A percentile compares a stretch with the other conserved stretches of the same genome.
Conservation (phyloP, 2,888 invertebrate species). For the Taphrorychus bicolor region DNA sequence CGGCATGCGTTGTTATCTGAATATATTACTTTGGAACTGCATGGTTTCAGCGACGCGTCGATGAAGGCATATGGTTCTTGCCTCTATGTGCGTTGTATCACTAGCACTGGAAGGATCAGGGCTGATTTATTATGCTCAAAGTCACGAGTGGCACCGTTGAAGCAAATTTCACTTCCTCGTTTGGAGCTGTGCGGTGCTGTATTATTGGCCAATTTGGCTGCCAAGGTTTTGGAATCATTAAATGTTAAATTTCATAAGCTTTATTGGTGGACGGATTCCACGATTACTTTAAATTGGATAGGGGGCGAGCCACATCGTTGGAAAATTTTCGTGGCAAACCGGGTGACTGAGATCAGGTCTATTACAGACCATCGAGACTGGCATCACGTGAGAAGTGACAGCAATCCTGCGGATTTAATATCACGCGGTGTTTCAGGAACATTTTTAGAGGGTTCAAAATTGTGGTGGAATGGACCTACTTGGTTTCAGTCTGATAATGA, state of each 20-base stretch:
- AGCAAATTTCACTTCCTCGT: constrained; percentile 21
- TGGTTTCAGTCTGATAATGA: background rate
- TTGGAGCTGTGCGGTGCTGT: constrained; percentile 33
- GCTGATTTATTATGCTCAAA: constrained; percentile 14
- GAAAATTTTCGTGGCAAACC: no score
- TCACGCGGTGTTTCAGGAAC: background rate
- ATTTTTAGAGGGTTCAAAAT: background rate
- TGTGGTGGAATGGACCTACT: constrained; percentile 3
- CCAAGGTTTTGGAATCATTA: background rate
- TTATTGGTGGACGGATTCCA: background rate
- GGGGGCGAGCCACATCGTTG: background rate
- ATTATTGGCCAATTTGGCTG: constrained; percentile 1
- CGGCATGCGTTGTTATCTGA: background rate
- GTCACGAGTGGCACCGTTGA: constrained; percentile 30
- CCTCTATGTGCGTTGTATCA: constrained; percentile 6
- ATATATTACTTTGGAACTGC: constrained; percentile 9
- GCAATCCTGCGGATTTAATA: background rate
- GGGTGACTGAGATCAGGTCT: no score
- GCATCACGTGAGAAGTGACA: background rate
- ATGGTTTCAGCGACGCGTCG: constrained; percentile 21
- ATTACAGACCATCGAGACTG: background rate
- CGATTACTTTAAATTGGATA: background rate
- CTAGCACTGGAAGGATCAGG: background rate
- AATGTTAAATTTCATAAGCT: background rate
- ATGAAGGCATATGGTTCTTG: constrained; percentile 12